phyloP scores from a whole-genome alignment of 2,113 vertebrate genomes.

The Pterocles burchelli region DNA sequence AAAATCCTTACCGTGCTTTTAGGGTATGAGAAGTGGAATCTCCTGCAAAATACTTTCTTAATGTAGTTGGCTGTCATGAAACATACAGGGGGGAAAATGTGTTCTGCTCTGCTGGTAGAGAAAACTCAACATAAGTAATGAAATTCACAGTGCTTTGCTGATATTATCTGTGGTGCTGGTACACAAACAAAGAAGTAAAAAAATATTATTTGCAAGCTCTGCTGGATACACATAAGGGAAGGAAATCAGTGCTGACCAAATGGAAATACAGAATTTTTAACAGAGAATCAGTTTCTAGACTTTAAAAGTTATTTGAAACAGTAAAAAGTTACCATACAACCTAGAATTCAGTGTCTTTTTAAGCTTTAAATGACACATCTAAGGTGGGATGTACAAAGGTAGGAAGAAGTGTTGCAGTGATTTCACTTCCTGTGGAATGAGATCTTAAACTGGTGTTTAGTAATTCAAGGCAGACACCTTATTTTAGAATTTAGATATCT shows the following conservation, averaged over 20 bases:
- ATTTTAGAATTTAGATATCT: conserved; percentile 42
- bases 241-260: conserved; percentile 13
- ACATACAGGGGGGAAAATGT: background rate
- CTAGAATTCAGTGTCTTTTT: conserved; percentile 2
- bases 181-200: background rate
- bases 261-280: conserved; percentile 14
- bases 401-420: background rate
- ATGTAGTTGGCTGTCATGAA: background rate
- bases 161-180: background rate
- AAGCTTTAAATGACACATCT: background rate
- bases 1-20: background rate
- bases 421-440: conserved; percentile 23
- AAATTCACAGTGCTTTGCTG: background rate
- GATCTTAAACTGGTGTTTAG: background rate
- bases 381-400: background rate
- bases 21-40: background rate
- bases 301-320: conserved; percentile 17
- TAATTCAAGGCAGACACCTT: conserved; percentile 5
- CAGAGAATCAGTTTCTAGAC: background rate
- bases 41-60: background rate
- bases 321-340: background rate
- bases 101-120: background rate
- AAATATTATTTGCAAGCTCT: conserved; percentile 34
- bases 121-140: background rate
- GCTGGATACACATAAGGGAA: background rate